Base-by-base conservation (phyloP, 2,113 vertebrate genomes). In the Podarcis muralis region DNA sequence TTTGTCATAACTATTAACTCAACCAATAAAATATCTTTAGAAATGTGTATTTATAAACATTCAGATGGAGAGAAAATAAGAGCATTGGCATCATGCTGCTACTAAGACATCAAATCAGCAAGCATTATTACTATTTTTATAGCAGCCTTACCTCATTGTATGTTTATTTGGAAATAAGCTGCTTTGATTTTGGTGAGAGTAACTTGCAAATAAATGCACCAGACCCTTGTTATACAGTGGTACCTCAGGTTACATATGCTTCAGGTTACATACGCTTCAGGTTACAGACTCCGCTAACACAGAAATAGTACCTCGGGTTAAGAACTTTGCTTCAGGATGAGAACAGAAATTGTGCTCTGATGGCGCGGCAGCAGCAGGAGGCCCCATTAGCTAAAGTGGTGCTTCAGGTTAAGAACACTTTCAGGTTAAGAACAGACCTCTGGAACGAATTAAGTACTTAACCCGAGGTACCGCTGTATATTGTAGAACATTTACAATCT, bases 1-100 rank as follows among this genome's bases (percentile, higher is more conserved):
- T 53, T 59, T 88, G 72, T 25, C 62, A 68, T 35, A 68, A 6
- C 72, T 7, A 13, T 68, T 76, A 88, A 68, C 59, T 53, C 48
- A 53, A 53, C 48, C 2, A 3, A 53, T 53, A 48, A 68, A 77
- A 77, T 27, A 53, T 68, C 62, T 83, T 30, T 37, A 88, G 72
- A 68, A 68, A 37, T 35, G 15, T 84, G 23, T 78, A 68, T 83
- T 57, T 83, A 22, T 76, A 77, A 88, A 66, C 23, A 77, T 78
- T 68, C 75, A 53, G 48, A 78, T 72, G 59, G 87, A 77, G 59
- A 69, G 62, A 76, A 9, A 53, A 81, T 77, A 77, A 48, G 18
- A 23, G 35, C 72, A 83, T 78, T 88, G 87, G 87, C 72, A 66
- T 77, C 27, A 35, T 83, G 72, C 87, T 72, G 77, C 87, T 76